These are phyloP conservation scores for Myrmophylax atrothorax DNA, from an alignment of 2,113 vertebrate species.

Conservation along the genomic window DNA sequence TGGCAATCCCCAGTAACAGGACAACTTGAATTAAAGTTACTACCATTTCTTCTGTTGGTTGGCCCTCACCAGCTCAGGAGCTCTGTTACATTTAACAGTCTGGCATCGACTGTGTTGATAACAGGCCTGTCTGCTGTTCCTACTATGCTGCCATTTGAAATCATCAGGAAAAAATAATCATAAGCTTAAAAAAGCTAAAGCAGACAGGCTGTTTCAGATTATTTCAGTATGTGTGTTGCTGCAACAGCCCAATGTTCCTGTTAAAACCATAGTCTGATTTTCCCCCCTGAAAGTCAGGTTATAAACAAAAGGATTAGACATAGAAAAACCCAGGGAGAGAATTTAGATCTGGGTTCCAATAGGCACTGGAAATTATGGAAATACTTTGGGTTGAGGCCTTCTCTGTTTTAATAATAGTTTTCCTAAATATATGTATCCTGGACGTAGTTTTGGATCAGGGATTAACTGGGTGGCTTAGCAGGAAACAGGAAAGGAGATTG, in stretches of 20 bases:
- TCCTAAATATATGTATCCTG: neutral
- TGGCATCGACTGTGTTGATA: neutral
- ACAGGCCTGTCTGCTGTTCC: neutral
- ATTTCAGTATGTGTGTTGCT: conserved; percentile 25
- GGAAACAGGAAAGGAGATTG: neutral
- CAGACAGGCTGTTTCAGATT: conserved; percentile 59
- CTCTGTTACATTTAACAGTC: neutral
- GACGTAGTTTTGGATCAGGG: neutral
- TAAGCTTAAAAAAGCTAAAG: conserved; percentile 53
- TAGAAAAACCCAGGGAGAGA: neutral
- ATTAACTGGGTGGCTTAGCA: neutral
- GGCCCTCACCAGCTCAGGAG: neutral
- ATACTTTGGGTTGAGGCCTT: neutral
- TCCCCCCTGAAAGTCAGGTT: conserved; percentile 30
- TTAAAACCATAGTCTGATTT: conserved; percentile 36
- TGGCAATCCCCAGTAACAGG: neutral
- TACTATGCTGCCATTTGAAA: neutral
- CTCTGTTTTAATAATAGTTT: neutral
- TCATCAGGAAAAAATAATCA: conserved; percentile 22
- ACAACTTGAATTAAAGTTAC: neutral
- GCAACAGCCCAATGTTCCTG: conserved; percentile 13
- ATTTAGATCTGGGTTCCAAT: neutral
- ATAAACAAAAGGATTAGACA: conserved; percentile 31
- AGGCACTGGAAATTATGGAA: neutral
- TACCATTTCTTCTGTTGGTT: neutral